These are phyloP conservation scores for Lithodes maja DNA, from an alignment of 2,888 invertebrate genomes.

Conservation along the genomic window DNA sequence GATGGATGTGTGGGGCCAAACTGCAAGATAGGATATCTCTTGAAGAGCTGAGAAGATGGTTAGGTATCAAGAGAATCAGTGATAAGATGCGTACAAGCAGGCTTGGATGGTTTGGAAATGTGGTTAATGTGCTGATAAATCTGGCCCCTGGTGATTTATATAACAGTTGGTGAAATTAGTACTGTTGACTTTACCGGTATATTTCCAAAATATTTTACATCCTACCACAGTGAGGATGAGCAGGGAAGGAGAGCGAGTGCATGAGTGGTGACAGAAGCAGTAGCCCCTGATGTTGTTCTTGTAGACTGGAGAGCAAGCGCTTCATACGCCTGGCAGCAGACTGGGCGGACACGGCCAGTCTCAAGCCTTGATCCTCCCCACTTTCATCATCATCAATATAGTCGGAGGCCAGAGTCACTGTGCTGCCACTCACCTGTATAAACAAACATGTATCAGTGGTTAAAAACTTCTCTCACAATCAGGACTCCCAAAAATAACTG, in stretches of 20 bases:
- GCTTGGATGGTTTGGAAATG: no score
- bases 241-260: constrained; percentile 20
- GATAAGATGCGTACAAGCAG: no score
- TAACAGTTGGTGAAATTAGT: not conserved
- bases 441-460: no score
- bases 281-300: constrained; percentile 55
- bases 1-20: no score
- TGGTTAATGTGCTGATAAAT: no score
- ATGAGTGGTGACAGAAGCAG: constrained; percentile 46
- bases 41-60: no score
- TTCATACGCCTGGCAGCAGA: constrained; percentile 54
- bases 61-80: no score
- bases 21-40: no score
- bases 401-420: not conserved
- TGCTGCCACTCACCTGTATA: constrained; percentile 37
- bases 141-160: no score
- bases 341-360: not conserved
- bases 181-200: not conserved
- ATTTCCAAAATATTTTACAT: not conserved
- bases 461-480: no score
- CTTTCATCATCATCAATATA: constrained; percentile 2
- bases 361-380: not conserved
- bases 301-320: constrained; percentile 30
- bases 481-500: no score
- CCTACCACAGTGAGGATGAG: not conserved